Base-by-base conservation (phyloP, 2,888 invertebrate genomes). In the Dascillus cervinus region DNA sequence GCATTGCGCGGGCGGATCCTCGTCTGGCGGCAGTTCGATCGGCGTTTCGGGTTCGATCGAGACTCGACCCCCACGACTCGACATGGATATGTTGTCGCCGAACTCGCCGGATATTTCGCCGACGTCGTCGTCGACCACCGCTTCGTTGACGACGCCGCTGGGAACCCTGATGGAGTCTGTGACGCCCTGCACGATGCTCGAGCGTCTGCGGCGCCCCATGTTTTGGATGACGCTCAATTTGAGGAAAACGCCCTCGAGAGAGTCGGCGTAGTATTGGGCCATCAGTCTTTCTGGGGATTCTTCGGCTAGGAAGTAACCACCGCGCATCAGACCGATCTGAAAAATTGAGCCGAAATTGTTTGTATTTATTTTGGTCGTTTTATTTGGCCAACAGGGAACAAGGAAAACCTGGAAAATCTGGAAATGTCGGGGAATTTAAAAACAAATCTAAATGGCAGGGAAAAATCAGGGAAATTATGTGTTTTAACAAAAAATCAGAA, bases 51-150 rank as follows among this genome's bases (percentile, higher is more conserved):
- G 17, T 6, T 17, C 17, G 9, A 36, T 13, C 2, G 40, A 40
- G 9, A 37, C 26, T 8, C 27, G 34, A 32, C 75, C 71, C 5
- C 77, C 75, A 39, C 77, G 75, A 52, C 83, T 83, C 30, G 78
- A 75, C 70, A 85, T 77, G 3, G 86, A 86, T 2, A 86, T 77
- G 51, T 86, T 87, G 60, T 88, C 88, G 23, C 88, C 88, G 42
- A 87, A 88, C 60, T 88, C 88, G 3, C 88, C 88, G 10, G 86
- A 86, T 46, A 88, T 86, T 60, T 88, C 87, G 0, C 77, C 75
- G 0, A 74, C 64, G 56, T 79, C 79, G 46, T 81, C 80, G 33
- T 79, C 64, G 1, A 76, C 69, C 13, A 71, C 73, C 15, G 78
- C 77, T 50, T 79, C 77, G 53, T 73, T 73, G 39, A 77, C 72